Evolutionary conservation across 2,888 invertebrate species (phyloP).

Genomic region (Ennomos quercinarius): DNA sequence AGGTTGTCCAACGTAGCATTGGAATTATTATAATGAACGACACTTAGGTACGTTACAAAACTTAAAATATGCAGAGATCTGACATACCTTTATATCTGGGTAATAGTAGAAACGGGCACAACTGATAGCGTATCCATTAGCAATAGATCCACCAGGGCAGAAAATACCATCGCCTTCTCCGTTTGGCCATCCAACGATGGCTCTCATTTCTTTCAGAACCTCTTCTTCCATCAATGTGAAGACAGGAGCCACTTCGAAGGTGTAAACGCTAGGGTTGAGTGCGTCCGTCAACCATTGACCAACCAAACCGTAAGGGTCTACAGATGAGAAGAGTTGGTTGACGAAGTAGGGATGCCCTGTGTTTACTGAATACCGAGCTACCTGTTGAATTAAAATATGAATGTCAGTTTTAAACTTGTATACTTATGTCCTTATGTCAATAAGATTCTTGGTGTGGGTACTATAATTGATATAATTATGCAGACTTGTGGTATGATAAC

Average conservation of each 20-base stretch:
- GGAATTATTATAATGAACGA: no score
- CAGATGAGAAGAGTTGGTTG: slow-evolving; percentile 93
- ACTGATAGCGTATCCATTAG: slow-evolving; percentile 96
- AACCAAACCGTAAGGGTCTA: slow-evolving; percentile 93
- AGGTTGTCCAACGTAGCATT: no score
- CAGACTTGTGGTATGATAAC: no score
- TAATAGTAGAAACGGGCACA: slow-evolving; percentile 90
- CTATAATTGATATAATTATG: no score
- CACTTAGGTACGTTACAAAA: no score
- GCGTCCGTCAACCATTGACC: slow-evolving; percentile 95
- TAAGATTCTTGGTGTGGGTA: no score
- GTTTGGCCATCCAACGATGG: slow-evolving; percentile 90
- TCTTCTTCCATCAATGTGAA: slow-evolving; percentile 95
- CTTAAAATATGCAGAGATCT: no score
- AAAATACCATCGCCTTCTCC: slow-evolving; percentile 94
- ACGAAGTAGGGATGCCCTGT: slow-evolving; percentile 96
- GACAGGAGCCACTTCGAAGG: slow-evolving; percentile 95
- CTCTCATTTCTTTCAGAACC: slow-evolving; percentile 91
- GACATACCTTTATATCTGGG: slow-evolving; percentile 90
- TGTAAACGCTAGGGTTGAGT: slow-evolving; percentile 94
- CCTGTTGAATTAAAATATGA: slow-evolving; percentile 49
- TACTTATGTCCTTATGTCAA: background rate
- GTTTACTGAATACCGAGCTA: slow-evolving; percentile 92
- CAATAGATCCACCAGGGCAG: slow-evolving; percentile 95
- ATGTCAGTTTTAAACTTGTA: background rate